phyloP scores from a whole-genome alignment of 2,797 vertebrate genomes.

The Dromococcyx pavoninus region DNA sequence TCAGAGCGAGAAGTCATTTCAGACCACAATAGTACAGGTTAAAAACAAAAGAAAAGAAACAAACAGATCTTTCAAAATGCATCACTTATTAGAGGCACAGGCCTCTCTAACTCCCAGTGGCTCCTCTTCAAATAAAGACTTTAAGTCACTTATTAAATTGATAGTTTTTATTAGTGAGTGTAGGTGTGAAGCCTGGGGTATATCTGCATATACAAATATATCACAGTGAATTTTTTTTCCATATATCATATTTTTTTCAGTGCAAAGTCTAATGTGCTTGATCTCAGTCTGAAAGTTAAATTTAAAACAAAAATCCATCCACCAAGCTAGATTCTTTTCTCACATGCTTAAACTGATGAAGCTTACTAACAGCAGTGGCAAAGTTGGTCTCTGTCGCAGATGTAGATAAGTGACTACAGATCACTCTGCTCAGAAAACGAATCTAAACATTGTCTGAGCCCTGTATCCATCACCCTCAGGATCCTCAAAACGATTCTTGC shows the following conservation, averaged over 20 bases:
- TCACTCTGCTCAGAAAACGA: not conserved
- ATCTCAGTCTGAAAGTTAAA: not conserved
- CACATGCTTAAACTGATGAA: not conserved
- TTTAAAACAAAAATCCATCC: not conserved
- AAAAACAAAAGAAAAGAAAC: no score
- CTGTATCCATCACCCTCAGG: not conserved
- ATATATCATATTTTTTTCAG: not conserved
- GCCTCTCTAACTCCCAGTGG: not conserved
- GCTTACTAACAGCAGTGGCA: not conserved
- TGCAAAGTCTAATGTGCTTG: not conserved
- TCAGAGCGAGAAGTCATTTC: not conserved
- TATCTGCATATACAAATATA: accelerated
- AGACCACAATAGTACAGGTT: not conserved
- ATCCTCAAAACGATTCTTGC: not conserved
- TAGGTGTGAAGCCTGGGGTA: not conserved
- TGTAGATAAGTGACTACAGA: not conserved
- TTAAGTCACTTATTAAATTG: not conserved
- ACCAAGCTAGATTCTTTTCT: not conserved
- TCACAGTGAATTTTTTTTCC: not conserved
- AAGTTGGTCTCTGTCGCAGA: not conserved
- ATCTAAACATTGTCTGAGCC: not conserved
- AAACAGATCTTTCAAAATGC: not conserved
- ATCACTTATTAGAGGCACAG: not conserved
- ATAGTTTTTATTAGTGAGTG: not conserved
- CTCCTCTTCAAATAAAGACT: not conserved